Conservation (phyloP, 35 echinoderm and acorn worm species). For the Ophiothrix spiculata region DNA sequence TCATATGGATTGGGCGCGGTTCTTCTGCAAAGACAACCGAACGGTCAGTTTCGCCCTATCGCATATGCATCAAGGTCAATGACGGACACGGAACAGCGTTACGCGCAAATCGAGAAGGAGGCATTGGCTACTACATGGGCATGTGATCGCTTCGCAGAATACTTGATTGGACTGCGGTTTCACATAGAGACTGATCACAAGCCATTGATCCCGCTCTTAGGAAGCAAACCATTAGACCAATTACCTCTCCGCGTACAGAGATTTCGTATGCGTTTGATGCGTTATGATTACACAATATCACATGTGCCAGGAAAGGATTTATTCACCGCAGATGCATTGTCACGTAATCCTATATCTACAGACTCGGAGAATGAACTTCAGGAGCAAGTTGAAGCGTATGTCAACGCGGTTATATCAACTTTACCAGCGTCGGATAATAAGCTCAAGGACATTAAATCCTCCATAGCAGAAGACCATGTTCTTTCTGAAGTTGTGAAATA, state of each 20-base stretch:
- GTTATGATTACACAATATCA: conserved; percentile 26
- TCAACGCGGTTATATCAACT: not conserved
- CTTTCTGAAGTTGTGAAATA: not conserved
- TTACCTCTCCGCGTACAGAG: conserved; percentile 40
- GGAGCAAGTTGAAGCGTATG: not conserved
- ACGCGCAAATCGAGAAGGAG: conserved; percentile 66
- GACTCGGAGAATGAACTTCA: not conserved
- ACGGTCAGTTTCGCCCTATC: conserved; percentile 35
- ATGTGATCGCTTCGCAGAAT: conserved; percentile 38
- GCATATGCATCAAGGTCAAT: conserved; percentile 53
- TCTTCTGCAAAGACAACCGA: conserved; percentile 45
- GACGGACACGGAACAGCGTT: conserved; percentile 42
- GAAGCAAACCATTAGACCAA: conserved; percentile 27
- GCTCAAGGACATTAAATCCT: not conserved
- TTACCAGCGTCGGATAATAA: not conserved
- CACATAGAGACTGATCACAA: conserved; percentile 23
- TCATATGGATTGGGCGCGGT: conserved; percentile 47
- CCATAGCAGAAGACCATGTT: not conserved
- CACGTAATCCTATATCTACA: not conserved
- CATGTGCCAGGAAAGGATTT: conserved; percentile 28
- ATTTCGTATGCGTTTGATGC: conserved; percentile 55
- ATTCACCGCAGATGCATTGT: conserved; percentile 33
- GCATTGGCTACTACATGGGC: conserved; percentile 39
- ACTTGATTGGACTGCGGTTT: conserved; percentile 45
- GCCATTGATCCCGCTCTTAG: conserved; percentile 55